Conservation (phyloP, 2,888 invertebrate species). For the Magallana nippona region DNA sequence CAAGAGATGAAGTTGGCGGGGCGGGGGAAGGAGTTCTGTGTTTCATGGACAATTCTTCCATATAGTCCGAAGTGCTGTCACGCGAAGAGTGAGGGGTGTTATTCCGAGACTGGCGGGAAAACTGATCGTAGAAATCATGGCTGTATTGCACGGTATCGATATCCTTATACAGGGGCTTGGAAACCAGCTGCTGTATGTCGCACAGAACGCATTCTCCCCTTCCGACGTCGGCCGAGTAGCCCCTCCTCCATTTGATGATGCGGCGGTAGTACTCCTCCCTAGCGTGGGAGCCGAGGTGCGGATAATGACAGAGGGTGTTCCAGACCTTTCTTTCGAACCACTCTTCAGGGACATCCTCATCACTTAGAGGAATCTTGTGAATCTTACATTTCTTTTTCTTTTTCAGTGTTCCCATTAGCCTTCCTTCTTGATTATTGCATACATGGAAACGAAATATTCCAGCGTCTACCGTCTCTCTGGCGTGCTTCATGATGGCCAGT, state of each 20-base stretch:
- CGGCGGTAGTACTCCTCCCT: constrained; percentile 44
- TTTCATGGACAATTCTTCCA: not conserved
- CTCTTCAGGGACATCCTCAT: constrained; percentile 37
- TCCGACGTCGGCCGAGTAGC: constrained; percentile 30
- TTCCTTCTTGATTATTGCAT: constrained; percentile 16
- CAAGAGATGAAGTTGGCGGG: not conserved
- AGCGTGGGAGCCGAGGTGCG: constrained; percentile 41
- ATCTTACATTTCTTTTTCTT: constrained; percentile 20
- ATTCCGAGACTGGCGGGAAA: constrained; percentile 14
- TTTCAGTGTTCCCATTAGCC: not conserved
- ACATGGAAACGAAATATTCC: constrained; percentile 30
- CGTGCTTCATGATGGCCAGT: not conserved
- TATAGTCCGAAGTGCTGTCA: not conserved
- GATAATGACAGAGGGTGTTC: constrained; percentile 46
- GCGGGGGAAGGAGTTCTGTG: not conserved
- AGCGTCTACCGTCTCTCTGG: not conserved
- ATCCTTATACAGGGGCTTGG: not conserved
- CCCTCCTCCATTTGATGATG: constrained; percentile 45
- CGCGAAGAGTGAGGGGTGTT: not conserved
- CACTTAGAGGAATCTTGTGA: not conserved
- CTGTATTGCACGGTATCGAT: constrained; percentile 33
- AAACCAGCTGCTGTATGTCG: constrained; percentile 36
- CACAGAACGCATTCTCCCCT: constrained; percentile 33
- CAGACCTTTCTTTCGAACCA: constrained; percentile 39
- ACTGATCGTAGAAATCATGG: constrained; percentile 40